Evolutionary conservation across 2,797 vertebrate species (phyloP).

Genomic region (Myotis planiceps): DNA sequence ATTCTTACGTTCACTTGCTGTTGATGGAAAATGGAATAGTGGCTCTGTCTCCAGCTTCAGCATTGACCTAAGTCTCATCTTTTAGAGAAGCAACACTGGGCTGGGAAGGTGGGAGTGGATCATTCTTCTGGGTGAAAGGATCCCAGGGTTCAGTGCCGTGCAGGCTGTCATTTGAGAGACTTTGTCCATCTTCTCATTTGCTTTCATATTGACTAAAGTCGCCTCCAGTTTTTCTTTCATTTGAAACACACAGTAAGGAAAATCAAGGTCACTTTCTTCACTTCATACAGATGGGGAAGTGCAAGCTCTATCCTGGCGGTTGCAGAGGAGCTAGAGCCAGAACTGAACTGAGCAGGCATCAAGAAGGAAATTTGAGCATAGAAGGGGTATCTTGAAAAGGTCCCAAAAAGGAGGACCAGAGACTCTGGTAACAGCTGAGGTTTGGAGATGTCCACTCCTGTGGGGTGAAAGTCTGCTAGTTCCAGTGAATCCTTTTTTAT

Average conservation of each 20-base stretch:
- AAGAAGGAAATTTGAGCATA: background rate
- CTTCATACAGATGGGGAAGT: background rate
- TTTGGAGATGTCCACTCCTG: background rate
- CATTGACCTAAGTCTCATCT: background rate
- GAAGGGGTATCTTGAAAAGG: background rate
- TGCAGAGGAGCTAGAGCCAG: background rate
- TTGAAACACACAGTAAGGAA: background rate
- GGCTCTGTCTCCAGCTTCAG: background rate
- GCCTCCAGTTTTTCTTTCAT: background rate
- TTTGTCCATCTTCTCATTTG: background rate
- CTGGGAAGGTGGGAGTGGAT: background rate
- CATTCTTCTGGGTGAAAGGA: background rate
- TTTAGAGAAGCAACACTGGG: background rate
- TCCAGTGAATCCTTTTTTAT: background rate
- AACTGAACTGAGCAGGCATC: background rate
- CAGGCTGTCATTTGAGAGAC: background rate
- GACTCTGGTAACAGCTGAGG: background rate
- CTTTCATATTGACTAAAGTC: background rate
- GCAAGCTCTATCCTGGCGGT: background rate
- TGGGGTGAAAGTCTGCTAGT: background rate
- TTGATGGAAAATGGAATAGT: background rate
- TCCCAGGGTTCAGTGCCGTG: background rate
- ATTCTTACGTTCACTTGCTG: background rate
- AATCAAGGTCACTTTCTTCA: background rate
- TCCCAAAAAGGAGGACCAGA: background rate